Evolutionary conservation across 2,888 invertebrate genomes (phyloP).

Genomic region (Stratiomys singularior): DNA sequence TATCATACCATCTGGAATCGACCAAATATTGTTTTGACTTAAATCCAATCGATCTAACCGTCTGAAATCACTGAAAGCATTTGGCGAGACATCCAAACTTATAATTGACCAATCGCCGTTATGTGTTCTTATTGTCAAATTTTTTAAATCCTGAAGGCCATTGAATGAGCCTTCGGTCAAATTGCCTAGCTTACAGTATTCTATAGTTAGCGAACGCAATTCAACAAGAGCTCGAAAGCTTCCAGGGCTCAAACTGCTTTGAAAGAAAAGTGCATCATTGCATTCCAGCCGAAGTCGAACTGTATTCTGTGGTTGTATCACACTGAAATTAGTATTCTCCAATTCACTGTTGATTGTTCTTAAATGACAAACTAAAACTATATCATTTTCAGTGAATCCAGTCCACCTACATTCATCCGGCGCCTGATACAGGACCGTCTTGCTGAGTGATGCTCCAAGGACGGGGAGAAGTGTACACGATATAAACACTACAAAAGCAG

Average conservation of each 20-base stretch:
- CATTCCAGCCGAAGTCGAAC: constrained; percentile 83
- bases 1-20: constrained; percentile 85
- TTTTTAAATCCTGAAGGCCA: constrained; percentile 82
- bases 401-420: constrained; percentile 80
- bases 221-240: constrained; percentile 85
- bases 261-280: constrained; percentile 81
- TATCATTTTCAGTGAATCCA: constrained; percentile 68
- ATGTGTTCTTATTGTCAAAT: constrained; percentile 86
- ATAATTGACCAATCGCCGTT: constrained; percentile 88
- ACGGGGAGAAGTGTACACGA: constrained; percentile 56
- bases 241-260: constrained; percentile 80
- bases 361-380: constrained; percentile 80
- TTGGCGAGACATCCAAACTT: constrained; percentile 82
- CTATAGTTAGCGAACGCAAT: constrained; percentile 82
- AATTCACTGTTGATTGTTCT: constrained; percentile 88
- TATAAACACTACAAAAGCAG: constrained; percentile 46
- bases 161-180: constrained; percentile 84
- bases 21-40: constrained; percentile 89
- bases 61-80: constrained; percentile 80
- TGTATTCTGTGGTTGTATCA: constrained; percentile 85
- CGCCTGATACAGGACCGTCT: constrained; percentile 74
- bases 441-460: constrained; percentile 63
- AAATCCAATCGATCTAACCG: constrained; percentile 86
- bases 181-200: constrained; percentile 87
- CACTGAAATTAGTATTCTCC: constrained; percentile 88